Evolutionary conservation across 2,797 vertebrate species (phyloP).

Genomic region (Pseudotriccus pelzelni): DNA sequence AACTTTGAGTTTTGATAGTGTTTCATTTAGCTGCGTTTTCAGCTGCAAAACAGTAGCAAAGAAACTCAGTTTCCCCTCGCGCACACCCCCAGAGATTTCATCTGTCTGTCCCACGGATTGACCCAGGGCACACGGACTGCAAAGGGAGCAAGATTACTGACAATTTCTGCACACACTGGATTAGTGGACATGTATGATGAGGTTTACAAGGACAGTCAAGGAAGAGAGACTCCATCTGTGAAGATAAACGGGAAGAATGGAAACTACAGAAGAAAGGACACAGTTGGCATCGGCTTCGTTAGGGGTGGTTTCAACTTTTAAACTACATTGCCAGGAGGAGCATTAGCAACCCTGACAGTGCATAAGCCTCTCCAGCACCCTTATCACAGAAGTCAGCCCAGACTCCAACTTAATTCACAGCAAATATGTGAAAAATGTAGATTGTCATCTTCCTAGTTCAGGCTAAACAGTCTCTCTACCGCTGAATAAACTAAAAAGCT

Average conservation of each 20-base stretch:
- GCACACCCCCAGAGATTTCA: background rate
- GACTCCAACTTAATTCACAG: background rate
- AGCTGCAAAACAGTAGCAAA: constrained; percentile 79
- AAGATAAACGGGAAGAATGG: constrained; percentile 51
- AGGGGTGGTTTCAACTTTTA: background rate
- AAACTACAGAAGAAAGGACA: constrained; percentile 43
- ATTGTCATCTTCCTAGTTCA: constrained; percentile 5
- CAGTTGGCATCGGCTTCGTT: background rate
- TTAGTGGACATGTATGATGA: constrained; percentile 57
- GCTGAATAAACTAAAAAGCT: constrained; percentile 37
- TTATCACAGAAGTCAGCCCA: background rate
- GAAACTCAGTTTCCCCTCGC: background rate
- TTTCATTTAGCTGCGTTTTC: constrained; percentile 90
- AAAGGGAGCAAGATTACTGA: constrained; percentile 6
- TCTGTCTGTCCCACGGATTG: background rate
- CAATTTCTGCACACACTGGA: constrained; percentile 36
- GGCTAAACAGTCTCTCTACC: background rate
- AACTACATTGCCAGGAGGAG: background rate
- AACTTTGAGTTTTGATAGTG: constrained; percentile 85
- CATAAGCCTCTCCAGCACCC: background rate
- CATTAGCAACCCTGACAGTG: background rate
- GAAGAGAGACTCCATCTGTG: constrained; percentile 52
- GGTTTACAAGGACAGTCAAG: constrained; percentile 59
- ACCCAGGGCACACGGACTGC: constrained; percentile 22
- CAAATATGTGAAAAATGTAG: background rate